phyloP scores from a whole-genome alignment of 2,888 invertebrate genomes.

The Pheosia gnoma region DNA sequence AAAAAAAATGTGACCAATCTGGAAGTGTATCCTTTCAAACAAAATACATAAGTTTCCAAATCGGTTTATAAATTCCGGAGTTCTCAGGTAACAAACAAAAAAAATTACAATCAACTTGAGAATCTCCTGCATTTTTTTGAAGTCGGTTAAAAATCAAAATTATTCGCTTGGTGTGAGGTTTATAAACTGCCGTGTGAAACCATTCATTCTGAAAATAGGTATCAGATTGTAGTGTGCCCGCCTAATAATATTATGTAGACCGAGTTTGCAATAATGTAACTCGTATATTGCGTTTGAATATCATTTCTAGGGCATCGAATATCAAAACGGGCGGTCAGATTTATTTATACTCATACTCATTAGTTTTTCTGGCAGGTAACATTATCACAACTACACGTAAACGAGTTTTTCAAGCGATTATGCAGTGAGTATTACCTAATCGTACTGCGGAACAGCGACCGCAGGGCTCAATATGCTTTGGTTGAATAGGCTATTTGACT shows the following conservation, averaged over 20 bases:
- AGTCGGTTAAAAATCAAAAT: too few species aligned
- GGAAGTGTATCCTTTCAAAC: too few species aligned
- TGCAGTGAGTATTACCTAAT: neutral
- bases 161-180: neutral
- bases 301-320: neutral
- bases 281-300: neutral
- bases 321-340: neutral
- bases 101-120: too few species aligned
- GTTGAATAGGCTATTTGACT: too few species aligned
- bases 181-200: slow-evolving; percentile 11
- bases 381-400: neutral
- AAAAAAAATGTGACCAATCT: too few species aligned
- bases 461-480: neutral
- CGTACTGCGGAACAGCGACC: neutral
- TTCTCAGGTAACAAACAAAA: too few species aligned
- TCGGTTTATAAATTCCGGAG: too few species aligned
- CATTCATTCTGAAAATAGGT: too few species aligned
- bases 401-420: neutral
- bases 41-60: too few species aligned
- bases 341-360: neutral
- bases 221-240: neutral
- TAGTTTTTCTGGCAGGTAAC: neutral
- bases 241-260: neutral
- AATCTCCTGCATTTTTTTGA: too few species aligned
- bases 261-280: neutral